phyloP scores from a whole-genome alignment of 1,140 invertebrate species.

The Aphaenogaster floridana region DNA sequence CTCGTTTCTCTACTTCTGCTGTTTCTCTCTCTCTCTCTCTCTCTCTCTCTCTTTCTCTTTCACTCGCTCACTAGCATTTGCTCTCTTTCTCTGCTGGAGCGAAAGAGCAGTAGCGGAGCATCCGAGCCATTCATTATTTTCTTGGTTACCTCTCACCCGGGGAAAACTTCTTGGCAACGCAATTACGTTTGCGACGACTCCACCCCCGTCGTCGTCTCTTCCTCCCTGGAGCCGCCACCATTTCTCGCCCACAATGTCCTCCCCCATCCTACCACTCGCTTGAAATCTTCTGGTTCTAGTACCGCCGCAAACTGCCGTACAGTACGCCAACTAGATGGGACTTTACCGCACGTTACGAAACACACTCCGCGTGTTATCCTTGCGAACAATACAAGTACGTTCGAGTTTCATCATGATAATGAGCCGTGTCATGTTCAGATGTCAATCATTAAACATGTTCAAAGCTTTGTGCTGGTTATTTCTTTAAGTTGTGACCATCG shows the following conservation, averaged over 20 bases:
- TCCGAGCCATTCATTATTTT: constrained; percentile 85
- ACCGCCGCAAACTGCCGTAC: constrained; percentile 14
- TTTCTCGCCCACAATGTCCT: constrained; percentile 60
- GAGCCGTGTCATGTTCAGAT: not conserved
- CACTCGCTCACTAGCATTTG: not conserved
- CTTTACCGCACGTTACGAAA: constrained; percentile 59
- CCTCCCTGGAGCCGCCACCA: constrained; percentile 64
- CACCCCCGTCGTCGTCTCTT: constrained; percentile 53
- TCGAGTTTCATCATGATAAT: constrained; percentile 34
- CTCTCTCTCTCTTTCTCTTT: constrained; percentile 59
- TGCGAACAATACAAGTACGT: constrained; percentile 23
- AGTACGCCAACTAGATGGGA: constrained; percentile 53
- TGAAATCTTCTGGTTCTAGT: constrained; percentile 59
- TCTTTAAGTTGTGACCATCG: not conserved
- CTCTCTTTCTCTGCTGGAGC: constrained; percentile 50
- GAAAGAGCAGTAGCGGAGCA: constrained; percentile 69
- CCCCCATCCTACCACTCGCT: constrained; percentile 30
- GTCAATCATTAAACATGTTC: constrained; percentile 14
- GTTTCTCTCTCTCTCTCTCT: constrained; percentile 45
- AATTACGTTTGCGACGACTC: constrained; percentile 81
- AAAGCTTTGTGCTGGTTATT: not conserved
- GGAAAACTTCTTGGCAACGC: constrained; percentile 86
- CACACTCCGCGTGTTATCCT: constrained; percentile 22
- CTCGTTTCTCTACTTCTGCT: constrained; percentile 58
- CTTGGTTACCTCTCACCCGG: constrained; percentile 85